phyloP scores from a whole-genome alignment of 2,113 vertebrate species.

The Bathybates hornii region DNA sequence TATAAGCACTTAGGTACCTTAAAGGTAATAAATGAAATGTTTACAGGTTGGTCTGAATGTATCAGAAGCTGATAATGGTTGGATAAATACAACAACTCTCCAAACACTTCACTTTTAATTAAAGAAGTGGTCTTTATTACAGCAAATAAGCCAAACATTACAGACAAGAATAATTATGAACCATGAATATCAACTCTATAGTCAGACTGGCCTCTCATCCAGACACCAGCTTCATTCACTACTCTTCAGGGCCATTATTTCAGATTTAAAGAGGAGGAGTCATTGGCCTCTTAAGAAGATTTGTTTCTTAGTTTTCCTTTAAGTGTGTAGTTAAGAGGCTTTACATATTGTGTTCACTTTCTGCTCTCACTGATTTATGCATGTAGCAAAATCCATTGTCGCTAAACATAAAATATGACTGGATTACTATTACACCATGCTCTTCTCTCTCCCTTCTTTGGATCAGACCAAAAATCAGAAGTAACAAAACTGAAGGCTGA shows the following conservation, averaged over 20 bases:
- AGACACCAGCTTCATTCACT: slow-evolving; percentile 26
- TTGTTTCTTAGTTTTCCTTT: not conserved
- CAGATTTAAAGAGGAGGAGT: not conserved
- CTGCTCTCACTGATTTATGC: not conserved
- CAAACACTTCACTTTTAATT: slow-evolving; percentile 6
- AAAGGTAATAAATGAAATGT: not conserved
- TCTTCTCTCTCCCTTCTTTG: slow-evolving; percentile 2
- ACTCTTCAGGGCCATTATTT: slow-evolving; percentile 16
- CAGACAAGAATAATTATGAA: slow-evolving; percentile 68
- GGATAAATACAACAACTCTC: not conserved
- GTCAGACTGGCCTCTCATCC: slow-evolving; percentile 34
- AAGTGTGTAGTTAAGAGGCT: not conserved
- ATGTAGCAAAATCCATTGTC: not conserved
- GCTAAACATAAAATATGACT: not conserved
- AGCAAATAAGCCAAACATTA: slow-evolving; percentile 73
- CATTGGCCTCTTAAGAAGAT: not conserved
- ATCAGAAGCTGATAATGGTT: not conserved
- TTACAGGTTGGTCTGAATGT: not conserved
- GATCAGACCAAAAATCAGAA: slow-evolving; percentile 18
- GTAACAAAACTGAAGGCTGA: not conserved
- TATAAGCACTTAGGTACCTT: not conserved
- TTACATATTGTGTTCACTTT: not conserved
- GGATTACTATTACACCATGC: not conserved
- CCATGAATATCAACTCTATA: slow-evolving; percentile 37
- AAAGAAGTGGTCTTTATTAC: slow-evolving; percentile 70